Evolutionary conservation across 53 echinoderm and acorn worm genomes (phyloP).

Genomic region (Holothuria leucospilota): DNA sequence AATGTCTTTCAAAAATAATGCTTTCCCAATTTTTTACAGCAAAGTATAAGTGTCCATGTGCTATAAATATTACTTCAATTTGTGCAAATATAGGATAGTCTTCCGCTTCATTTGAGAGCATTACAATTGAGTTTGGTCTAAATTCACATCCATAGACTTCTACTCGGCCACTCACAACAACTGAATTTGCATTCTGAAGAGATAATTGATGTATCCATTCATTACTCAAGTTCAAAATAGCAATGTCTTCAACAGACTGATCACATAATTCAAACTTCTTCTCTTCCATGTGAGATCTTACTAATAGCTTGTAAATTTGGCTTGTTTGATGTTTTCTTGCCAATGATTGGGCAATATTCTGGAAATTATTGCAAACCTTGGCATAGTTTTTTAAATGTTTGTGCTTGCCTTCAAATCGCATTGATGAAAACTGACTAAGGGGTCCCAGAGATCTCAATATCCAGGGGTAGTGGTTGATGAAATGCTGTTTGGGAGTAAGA

Average conservation of each 20-base stretch:
- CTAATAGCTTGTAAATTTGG: constrained; percentile 23
- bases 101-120: neutral
- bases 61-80: neutral
- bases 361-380: constrained; percentile 52
- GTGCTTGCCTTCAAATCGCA: constrained; percentile 66
- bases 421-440: constrained; percentile 29
- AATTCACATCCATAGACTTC: constrained; percentile 1
- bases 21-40: neutral
- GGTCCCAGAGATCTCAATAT: constrained; percentile 48
- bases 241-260: too few relatives aligned
- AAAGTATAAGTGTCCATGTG: neutral
- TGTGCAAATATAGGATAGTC: neutral
- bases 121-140: neutral
- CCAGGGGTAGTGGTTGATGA: constrained; percentile 53
- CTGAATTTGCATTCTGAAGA: too few relatives aligned
- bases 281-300: constrained; percentile 23
- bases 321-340: constrained; percentile 46
- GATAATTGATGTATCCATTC: too few relatives aligned
- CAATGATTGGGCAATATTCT: constrained; percentile 59
- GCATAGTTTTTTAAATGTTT: constrained; percentile 56
- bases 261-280: neutral
- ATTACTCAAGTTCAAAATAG: too few relatives aligned
- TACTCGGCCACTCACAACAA: neutral
- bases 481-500: constrained; percentile 54
- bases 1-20: too few relatives aligned